Base-by-base conservation (phyloP, 2,797 vertebrate species). In the Aeoliscus strigatus region DNA sequence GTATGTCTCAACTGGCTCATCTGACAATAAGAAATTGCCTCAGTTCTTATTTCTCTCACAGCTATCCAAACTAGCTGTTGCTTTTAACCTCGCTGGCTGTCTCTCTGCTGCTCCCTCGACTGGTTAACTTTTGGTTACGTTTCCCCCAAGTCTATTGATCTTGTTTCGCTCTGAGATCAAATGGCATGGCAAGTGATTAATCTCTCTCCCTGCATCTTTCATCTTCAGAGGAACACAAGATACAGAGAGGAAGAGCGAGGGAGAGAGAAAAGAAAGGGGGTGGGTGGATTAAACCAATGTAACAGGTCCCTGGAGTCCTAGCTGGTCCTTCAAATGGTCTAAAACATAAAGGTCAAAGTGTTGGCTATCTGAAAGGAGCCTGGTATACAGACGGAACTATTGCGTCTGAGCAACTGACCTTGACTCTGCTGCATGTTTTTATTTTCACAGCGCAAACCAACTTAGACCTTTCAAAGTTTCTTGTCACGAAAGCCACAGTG, bases 141-240 rank as follows among this genome's bases (percentile, higher is more conserved):
- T 81, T 71, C 60, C 51, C 56, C 62, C 60, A 52, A 66, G 61
- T 74, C 76, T 73, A 81, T 82, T 82, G 81, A 83, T 84, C 77
- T 77, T 50, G 56, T 75, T 81, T 84, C 73, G 67, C 76, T 84
- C 70, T 39, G 69, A 87, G 81, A 86, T 87, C 85, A 87, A 85
- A 87, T 81, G 79, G 76, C 72, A 77, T 79, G 68, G 73, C 54
- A 54, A 71, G 78, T 79, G 82, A 87, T 87, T 85, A 84, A 86
- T 84, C 77, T 85, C 65, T 53, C 61, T 63, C 68, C 59, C 65
- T 62, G 44, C 68, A 77, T 83, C 81, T 83, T 85, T 86, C 80
- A 85, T 86, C 82, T 86, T 80, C 69, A 75, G 64, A 84, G 70
- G 54, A 66, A 66, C 43, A 62, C 62, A 62, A 58, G 60, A 77